Evolutionary conservation across 2,113 vertebrate genomes (phyloP).

Genomic region (Pardalotus punctatus): DNA sequence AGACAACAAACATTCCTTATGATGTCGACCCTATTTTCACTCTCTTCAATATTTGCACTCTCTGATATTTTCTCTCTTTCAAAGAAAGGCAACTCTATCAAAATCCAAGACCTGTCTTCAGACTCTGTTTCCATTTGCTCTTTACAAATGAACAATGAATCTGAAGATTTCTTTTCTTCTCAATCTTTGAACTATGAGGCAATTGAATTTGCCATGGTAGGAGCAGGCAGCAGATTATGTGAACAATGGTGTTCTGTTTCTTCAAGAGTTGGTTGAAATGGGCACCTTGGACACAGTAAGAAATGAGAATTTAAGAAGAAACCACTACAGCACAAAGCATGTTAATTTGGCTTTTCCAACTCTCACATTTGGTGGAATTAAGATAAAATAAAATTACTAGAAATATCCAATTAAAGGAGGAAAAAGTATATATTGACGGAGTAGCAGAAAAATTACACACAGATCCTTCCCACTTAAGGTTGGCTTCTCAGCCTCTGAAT

Average conservation of each 20-base stretch:
- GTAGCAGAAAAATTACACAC: background rate
- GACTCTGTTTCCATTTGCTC: constrained; percentile 4
- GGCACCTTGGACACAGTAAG: background rate
- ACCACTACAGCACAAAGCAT: background rate
- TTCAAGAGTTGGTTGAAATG: background rate
- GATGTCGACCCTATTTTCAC: background rate
- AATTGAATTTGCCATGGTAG: background rate
- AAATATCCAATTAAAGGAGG: background rate
- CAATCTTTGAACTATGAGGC: background rate
- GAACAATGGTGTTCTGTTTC: background rate
- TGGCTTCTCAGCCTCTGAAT: background rate
- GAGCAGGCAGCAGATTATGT: background rate
- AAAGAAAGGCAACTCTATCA: constrained; percentile 2
- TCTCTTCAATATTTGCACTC: background rate
- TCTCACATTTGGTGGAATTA: background rate
- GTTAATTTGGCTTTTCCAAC: background rate
- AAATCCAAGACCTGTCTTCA: background rate
- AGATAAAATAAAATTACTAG: background rate
- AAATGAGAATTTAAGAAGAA: background rate
- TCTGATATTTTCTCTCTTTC: constrained; percentile 4
- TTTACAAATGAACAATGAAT: background rate
- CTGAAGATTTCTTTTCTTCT: constrained; percentile 9
- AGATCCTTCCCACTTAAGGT: background rate
- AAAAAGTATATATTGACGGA: background rate
- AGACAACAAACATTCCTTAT: background rate